These are phyloP conservation scores for Hipposideros larvatus DNA, from an alignment of 2,797 vertebrate species.

Conservation along the genomic window DNA sequence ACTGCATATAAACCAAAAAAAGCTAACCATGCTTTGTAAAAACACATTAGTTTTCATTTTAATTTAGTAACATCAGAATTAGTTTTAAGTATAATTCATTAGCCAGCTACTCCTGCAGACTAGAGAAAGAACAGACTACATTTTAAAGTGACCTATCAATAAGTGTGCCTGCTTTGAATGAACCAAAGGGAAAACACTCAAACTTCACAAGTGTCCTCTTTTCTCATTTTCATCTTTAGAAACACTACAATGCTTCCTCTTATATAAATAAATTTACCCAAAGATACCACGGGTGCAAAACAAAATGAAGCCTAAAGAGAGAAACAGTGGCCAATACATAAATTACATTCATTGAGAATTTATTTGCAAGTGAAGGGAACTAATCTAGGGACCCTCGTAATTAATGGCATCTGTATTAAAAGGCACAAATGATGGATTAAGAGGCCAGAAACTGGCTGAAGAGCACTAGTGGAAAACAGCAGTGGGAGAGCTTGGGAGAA, in stretches of 20 bases:
- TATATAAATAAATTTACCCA: slow-evolving; percentile 15
- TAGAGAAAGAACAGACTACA: neutral
- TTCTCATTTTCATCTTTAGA: slow-evolving; percentile 56
- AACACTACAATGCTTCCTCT: neutral
- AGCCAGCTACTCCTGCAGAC: neutral
- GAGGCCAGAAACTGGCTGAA: neutral
- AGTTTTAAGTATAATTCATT: slow-evolving; percentile 57
- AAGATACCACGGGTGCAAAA: neutral
- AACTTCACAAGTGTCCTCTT: neutral
- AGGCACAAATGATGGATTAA: neutral
- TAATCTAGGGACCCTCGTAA: neutral
- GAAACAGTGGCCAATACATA: neutral
- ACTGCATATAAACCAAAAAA: neutral
- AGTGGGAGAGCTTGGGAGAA: neutral
- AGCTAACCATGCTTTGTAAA: neutral
- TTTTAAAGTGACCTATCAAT: slow-evolving; percentile 16
- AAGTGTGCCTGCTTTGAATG: neutral
- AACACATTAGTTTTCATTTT: slow-evolving; percentile 31
- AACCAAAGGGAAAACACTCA: slow-evolving; percentile 3
- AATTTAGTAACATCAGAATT: slow-evolving; percentile 41
- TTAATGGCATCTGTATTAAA: neutral
- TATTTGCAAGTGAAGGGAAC: neutral
- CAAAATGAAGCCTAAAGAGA: slow-evolving; percentile 36
- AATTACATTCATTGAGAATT: neutral
- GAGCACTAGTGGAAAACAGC: neutral